Evolutionary conservation across 2,797 vertebrate genomes (phyloP), one percentile per base, ranked within the genome.

Genomic region (Lutra lutra): DNA sequence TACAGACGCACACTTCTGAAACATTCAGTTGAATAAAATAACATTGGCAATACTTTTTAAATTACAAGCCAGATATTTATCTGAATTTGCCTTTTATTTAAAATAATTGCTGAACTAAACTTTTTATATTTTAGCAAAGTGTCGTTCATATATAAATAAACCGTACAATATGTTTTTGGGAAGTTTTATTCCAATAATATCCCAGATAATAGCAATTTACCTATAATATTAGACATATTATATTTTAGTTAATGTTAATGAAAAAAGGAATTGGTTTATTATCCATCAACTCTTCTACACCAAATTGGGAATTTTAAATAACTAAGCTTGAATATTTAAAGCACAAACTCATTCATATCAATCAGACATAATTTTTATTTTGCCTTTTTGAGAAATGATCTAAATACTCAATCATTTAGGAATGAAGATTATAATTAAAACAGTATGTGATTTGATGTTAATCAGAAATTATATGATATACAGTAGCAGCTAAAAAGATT

Each of bases 341-440:
- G 66, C 90, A 94, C 64, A 94, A 95, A 94, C 94, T 97, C 95
- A 94, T 97, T 98, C 84, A 95, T 94, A 97, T 96, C 88, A 97
- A 97, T 97, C 95, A 97, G 89, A 96, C 78, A 64, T 98, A 85
- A 91, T 88, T 97, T 98, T 98, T 97, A 98, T 91, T 97, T 92
- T 96, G 79, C 85, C 95, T 97, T 98, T 98, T 96, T 96, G 86
- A 96, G 89, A 97, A 97, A 97, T 96, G 79, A 95, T 97, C 93
- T 98, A 97, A 98, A 97, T 97, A 93, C 85, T 96, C 97, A 97
- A 72, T 98, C 97, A 98, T 96, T 98, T 98, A 98, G 93, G 32
- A 94, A 97, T 92, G 25, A 3, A 68, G 38, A 96, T 97, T 85
- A 75, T 80, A 18, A 0, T 96, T 97, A 97, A 95, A 97, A 89